Evolutionary conservation across 1,140 invertebrate species (phyloP), one percentile per base, ranked within the genome.

Genomic region (Sycophaga agraensis): DNA sequence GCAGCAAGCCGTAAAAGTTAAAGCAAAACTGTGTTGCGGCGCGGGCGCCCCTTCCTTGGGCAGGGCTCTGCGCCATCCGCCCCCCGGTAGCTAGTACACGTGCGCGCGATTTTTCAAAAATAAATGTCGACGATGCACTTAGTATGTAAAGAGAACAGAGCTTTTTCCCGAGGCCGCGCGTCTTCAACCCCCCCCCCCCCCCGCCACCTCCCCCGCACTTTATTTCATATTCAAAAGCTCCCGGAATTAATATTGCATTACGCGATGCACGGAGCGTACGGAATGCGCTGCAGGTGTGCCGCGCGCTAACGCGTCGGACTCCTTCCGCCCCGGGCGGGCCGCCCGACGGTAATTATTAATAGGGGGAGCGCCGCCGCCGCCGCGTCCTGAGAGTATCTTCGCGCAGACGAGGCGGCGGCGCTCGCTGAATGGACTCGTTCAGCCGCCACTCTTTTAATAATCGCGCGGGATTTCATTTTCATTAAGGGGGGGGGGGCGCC

Each of bases 221-320:
- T 68, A 73, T 75, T 70, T 59, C 51, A 63, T 57, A 71, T 74
- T 71, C 69, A 72, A 67, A 72, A 68, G 66, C 63, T 66, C 57
- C 65, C 59, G 51, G 67, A 70, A 73, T 76, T 74, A 76, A 75
- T 73, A 72, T 71, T 70, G 66, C 70, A 71, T 72, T 69, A 70
- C 58, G 59, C 55, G 58, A 43, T 53, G 62, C 43, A 24, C 62
- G 26, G n/a, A 49, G 26, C 46, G 46, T 31, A 49, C 14, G 14
- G 34, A 49, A 70, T 53, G 59, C 59, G 56, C 21, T 51, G 62
- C 53, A 37, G 58, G 65, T 63, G 21, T 14, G 43, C 58, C 26
- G 11, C 28, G 28, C 28, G 28, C 28, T 11, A 11, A 4, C 28
- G 6, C 40, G 40, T 43, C 40, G 2, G 17, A 5, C n/a, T 5